Percentiles rank a stretch among this genome's conserved stretches.
Conservation (phyloP, 2,888 invertebrate genomes). For the Napeogenes sylphis region DNA sequence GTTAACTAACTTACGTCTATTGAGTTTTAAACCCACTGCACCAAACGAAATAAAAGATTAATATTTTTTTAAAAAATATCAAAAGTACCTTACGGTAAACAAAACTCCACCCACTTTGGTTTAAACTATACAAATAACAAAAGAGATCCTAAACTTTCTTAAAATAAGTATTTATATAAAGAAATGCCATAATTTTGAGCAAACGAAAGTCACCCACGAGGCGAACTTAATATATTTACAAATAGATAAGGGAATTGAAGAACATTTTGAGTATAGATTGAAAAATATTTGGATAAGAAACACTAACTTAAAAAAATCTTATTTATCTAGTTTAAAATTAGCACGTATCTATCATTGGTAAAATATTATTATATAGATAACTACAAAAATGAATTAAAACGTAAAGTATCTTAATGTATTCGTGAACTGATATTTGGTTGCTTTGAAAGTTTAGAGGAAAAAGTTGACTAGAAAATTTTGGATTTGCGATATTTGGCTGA, state of each 20-base stretch:
- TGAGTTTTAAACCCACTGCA: constrained; percentile 60
- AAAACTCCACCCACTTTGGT: constrained; percentile 54
- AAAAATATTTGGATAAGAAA: constrained; percentile 19
- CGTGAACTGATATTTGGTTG: constrained; percentile 39
- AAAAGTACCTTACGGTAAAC: constrained; percentile 46
- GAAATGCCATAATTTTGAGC: constrained; percentile 76
- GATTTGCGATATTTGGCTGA: constrained; percentile 66
- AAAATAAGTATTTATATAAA: constrained; percentile 52
- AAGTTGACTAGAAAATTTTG: constrained; percentile 75
- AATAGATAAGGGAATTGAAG: constrained; percentile 12
- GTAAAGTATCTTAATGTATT: constrained; percentile 19
- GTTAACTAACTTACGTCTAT: constrained; percentile 38
- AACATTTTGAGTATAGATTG: constrained; percentile 17
- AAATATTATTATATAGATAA: constrained; percentile 49
- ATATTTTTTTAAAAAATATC: constrained; percentile 32
- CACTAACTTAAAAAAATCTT: constrained; percentile 18
- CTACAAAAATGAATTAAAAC: constrained; percentile 28
- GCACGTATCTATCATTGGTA: constrained; percentile 56
- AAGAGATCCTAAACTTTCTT: constrained; percentile 59
- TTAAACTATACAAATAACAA: constrained; percentile 41
- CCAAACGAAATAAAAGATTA: constrained; percentile 41
- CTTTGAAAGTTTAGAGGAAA: constrained; percentile 46
- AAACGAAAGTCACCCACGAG: constrained; percentile 54
- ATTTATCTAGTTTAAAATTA: constrained; percentile 26
- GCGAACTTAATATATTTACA: constrained; percentile 25